Base-by-base conservation (phyloP, 2,797 vertebrate genomes). In the Leptoclinus maculatus region DNA sequence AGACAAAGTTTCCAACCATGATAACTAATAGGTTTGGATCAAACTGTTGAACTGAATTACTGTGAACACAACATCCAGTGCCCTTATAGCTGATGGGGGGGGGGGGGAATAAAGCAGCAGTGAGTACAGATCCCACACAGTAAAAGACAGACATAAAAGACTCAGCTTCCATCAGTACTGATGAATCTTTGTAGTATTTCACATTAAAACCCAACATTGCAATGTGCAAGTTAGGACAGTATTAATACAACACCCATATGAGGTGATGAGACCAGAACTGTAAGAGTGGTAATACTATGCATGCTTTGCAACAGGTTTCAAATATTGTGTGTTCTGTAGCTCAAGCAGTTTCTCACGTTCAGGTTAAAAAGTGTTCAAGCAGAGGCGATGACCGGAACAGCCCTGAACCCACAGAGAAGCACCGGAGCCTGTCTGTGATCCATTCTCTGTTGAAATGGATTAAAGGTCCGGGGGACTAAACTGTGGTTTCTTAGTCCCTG, bases 301-400 rank as follows among this genome's bases (percentile, higher is more conserved):
- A 91, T 91, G 90, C 87, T 85, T 84, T 21, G 77, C 60, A 75
- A 81, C 77, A 71, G 32, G 64, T 66, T 76, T 78, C 36, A 88
- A 73, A 87, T 78, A 38, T n/a, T 65, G 79, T 73, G 66, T 71
- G 45, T 66, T 80, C 54, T 76, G 69, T 54, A 72, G 23, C 71
- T 62, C 39, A 67, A 84, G 78, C 63, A 13, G 39, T 74, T 78
- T 78, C 2, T 83, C 68, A 56, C 79, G 75, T 63, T 79, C 38
- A 58, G 39, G n/a, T 74, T 54, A 7, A 74, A 51, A 86, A 58
- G 27, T 34, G 47, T 51, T 54, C 21, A 53, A 76, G 76, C 13
- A 5, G 41, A 76, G 71, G 82, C 27, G n/a, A 78, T 47, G 74
- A 85, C 70, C 38, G 23, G 25, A 38, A 54, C 56, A 79, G 70